Evolutionary conservation across 2,113 vertebrate species (phyloP), one percentile per base, ranked within the genome.

Genomic region (Leucosticte australis): DNA sequence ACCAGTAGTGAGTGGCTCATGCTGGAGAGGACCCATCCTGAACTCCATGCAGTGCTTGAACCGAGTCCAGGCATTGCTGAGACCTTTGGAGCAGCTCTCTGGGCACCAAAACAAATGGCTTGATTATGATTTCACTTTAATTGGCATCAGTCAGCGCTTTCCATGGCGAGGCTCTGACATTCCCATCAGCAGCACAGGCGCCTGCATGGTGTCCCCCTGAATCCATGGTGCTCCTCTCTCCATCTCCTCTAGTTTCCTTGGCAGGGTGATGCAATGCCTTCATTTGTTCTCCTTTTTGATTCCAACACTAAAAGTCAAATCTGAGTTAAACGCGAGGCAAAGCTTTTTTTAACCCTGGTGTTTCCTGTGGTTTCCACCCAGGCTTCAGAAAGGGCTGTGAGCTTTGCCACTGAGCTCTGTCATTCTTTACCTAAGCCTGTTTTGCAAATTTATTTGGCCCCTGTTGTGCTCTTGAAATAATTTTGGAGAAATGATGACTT

Each of bases 81-180:
- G 95, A 50, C 90, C 89, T 94, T 79, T 44, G 70, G 67, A 91
- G 78, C 75, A 7, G 59, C 78, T 90, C 83, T 83, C 78, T 52
- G 15, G 5, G 93, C 93, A 47, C 90, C 76, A 49, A 57, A 91
- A 95, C 92, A 97, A 97, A 63, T 1, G 88, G 50, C 86, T 92
- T 96, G 94, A 96, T 96, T 96, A 83, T 26, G 79, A 92, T 92
- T 90, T 94, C 73, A 3, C 90, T 88, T 88, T 75, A 91, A 91
- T 94, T 92, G 94, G 79, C 85, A 23, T 47, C 95, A 90, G 87
- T 90, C 88, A 89, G 96, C 41, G 26, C 90, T 96, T 77, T 88
- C 80, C 65, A 27, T 13, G 13, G 78, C 1, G 27, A 85, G 78
- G 84, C 93, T 91, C 70, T 95, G 94, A 56, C 24, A 8, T 56